Conservation (phyloP, 2,113 vertebrate genomes). For the Genyomyrus donnyi region DNA sequence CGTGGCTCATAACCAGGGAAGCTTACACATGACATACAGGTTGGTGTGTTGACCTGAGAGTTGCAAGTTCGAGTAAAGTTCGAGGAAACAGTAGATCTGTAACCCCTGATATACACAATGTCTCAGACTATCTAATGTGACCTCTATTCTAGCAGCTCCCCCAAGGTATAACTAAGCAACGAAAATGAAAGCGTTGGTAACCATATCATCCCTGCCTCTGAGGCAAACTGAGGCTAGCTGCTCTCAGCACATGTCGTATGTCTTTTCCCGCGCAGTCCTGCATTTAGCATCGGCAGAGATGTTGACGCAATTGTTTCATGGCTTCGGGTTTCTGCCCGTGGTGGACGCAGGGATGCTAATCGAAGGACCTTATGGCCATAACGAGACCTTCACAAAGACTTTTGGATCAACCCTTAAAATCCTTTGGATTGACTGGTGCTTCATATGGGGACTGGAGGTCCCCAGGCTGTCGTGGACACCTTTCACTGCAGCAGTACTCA, state of each 20-base stretch:
- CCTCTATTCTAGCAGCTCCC: background rate
- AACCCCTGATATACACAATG: background rate
- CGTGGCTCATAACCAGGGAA: background rate
- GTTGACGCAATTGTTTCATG: background rate
- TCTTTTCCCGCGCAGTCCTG: background rate
- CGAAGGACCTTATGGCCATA: background rate
- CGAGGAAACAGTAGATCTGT: background rate
- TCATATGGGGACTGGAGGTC: background rate
- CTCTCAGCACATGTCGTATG: background rate
- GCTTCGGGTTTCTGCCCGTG: background rate
- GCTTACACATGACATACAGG: background rate
- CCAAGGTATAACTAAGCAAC: background rate
- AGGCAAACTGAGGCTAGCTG: background rate
- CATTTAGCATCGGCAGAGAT: background rate
- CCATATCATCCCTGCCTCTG: background rate
- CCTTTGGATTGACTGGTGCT: background rate
- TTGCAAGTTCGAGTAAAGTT: background rate
- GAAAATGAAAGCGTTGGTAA: background rate
- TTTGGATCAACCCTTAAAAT: background rate
- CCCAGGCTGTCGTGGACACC: background rate
- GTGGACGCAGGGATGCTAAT: background rate
- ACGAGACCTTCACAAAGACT: background rate
- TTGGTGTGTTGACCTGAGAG: background rate
- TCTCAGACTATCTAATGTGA: background rate
- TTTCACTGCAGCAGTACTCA: background rate